phyloP scores from a whole-genome alignment of 2,797 vertebrate species.

The Petrocephalus schoutedeni region DNA sequence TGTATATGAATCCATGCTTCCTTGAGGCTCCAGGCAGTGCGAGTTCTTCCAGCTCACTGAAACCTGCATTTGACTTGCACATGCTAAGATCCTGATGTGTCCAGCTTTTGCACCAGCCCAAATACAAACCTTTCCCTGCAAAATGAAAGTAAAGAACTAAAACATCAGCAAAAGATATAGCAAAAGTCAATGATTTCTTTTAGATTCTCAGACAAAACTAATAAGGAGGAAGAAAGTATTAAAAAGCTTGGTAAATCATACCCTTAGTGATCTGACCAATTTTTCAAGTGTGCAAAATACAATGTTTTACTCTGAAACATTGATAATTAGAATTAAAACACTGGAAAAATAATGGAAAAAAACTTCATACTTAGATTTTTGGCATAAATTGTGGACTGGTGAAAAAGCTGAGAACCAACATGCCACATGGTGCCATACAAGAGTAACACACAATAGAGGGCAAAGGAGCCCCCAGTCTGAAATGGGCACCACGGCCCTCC shows the following conservation, averaged over 20 bases:
- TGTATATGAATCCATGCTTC: background rate
- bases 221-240: background rate
- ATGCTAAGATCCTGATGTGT: background rate
- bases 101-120: background rate
- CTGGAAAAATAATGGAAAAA: background rate
- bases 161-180: background rate
- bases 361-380: background rate
- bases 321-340: background rate
- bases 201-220: background rate
- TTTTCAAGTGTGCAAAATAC: background rate
- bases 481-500: background rate
- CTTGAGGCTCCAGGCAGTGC: background rate
- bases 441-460: background rate
- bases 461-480: background rate
- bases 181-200: background rate
- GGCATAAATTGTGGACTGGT: background rate
- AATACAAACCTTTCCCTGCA: background rate
- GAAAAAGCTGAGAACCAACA: background rate
- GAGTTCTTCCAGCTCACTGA: background rate
- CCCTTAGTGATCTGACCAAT: background rate
- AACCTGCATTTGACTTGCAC: background rate
- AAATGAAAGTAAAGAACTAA: background rate
- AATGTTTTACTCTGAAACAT: background rate
- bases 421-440: background rate
- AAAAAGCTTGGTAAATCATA: background rate